Evolutionary conservation across 2,888 invertebrate species (phyloP).

Genomic region (Acanthosepion pharaonis): DNA sequence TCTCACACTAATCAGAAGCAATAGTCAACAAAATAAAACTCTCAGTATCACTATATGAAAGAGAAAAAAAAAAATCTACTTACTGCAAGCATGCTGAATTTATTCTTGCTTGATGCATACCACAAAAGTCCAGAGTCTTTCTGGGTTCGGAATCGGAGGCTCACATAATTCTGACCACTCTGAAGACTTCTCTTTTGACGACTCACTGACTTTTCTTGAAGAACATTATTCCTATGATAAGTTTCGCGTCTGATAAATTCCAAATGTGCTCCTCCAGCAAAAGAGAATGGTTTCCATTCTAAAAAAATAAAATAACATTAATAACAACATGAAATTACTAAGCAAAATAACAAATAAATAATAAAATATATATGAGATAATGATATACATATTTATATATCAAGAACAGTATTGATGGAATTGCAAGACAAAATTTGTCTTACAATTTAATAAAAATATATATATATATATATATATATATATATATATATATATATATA

Average conservation of each 20-base stretch:
- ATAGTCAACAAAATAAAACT: conserved; percentile 51
- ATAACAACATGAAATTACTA: not conserved
- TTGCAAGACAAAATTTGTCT: too few species aligned
- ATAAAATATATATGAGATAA: too few species aligned
- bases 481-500: too few species aligned
- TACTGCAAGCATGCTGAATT: conserved; percentile 80
- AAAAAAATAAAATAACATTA: conserved; percentile 47
- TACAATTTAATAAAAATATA: too few species aligned
- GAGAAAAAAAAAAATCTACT: conserved; percentile 56
- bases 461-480: too few species aligned
- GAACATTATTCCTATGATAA: conserved; percentile 86
- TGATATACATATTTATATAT: too few species aligned
- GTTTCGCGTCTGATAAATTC: conserved; percentile 85
- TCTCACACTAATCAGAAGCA: not conserved
- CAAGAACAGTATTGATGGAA: too few species aligned
- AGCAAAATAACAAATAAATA: not conserved
- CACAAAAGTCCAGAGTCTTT: conserved; percentile 86
- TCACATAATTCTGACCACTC: conserved; percentile 80
- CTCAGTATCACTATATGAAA: conserved; percentile 56
- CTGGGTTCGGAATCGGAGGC: conserved; percentile 87
- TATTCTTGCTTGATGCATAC: conserved; percentile 89
- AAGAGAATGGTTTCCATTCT: conserved; percentile 86
- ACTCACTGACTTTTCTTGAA: conserved; percentile 70
- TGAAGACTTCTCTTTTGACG: conserved; percentile 42
- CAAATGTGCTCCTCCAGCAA: conserved; percentile 85